Conservation (phyloP, 2,113 vertebrate genomes). For the Pithys albifrons region DNA sequence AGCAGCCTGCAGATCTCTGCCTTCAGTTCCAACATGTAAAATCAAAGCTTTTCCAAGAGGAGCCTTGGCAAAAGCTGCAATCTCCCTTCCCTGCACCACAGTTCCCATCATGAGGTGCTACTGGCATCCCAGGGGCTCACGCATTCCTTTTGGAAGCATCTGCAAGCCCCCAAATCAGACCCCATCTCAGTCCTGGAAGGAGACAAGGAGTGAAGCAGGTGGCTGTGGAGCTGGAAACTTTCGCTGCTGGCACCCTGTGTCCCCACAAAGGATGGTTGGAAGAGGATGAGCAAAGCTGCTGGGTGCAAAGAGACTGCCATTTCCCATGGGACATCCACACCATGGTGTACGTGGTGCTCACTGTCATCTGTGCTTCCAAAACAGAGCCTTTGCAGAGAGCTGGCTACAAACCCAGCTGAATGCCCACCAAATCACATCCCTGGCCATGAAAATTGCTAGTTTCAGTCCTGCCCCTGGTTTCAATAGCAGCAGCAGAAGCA, state of each 20-base stretch:
- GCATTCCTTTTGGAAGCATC: neutral
- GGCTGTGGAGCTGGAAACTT: neutral
- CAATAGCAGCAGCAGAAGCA: neutral
- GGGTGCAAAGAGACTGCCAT: neutral
- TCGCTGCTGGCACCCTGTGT: neutral
- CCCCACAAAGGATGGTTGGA: rapidly evolving
- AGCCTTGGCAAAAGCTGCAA: neutral
- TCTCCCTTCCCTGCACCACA: rapidly evolving
- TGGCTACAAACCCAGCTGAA: neutral
- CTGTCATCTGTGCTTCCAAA: rapidly evolving
- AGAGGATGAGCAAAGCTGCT: neutral
- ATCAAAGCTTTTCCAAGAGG: neutral
- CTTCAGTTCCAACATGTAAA: neutral
- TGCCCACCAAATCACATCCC: neutral
- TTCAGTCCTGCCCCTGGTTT: neutral
- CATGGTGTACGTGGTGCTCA: rapidly evolving
- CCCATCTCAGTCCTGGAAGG: rapidly evolving
- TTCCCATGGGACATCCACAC: neutral
- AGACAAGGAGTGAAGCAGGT: neutral
- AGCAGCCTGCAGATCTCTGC: neutral
- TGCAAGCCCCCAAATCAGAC: neutral
- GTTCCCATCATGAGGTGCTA: neutral
- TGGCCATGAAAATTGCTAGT: neutral
- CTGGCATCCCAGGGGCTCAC: rapidly evolving
- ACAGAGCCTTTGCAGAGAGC: neutral